A percentile compares a stretch with the other conserved stretches of the same genome.
Evolutionary conservation across 37 sponge, comb jelly and placozoan genomes (phyloP).

Genomic region (Petrosia ficiformis): DNA sequence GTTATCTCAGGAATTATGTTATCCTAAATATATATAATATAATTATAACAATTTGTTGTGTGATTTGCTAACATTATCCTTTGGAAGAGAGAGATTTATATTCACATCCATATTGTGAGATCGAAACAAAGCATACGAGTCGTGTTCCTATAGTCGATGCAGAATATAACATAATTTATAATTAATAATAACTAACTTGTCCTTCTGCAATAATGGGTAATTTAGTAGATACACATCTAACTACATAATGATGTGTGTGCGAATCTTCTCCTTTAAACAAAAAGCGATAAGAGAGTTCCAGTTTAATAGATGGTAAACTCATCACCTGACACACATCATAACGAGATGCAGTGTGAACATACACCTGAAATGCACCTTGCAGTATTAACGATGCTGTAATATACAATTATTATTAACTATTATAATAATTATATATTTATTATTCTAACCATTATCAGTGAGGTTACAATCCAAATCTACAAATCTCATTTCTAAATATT

Average conservation of each 20-base stretch:
- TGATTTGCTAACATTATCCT: slow-evolving; percentile 1
- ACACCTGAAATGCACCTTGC: slow-evolving; percentile 53
- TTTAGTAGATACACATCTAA: slow-evolving; percentile 80
- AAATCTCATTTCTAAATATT: slow-evolving; percentile 66
- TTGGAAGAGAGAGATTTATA: slow-evolving; percentile 31
- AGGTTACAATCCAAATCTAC: slow-evolving; percentile 18
- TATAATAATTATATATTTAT: not conserved
- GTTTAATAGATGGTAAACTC: slow-evolving; percentile 48
- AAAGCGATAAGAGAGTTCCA: slow-evolving; percentile 54
- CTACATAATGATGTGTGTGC: slow-evolving; percentile 62
- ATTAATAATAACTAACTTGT: slow-evolving; percentile 21
- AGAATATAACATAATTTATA: not conserved
- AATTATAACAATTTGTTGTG: not conserved
- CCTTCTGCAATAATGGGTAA: slow-evolving; percentile 43
- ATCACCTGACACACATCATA: slow-evolving; percentile 84
- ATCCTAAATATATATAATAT: slow-evolving; percentile 29
- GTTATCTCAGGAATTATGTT: slow-evolving; percentile 27
- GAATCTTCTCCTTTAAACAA: slow-evolving; percentile 15
- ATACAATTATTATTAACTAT: not conserved
- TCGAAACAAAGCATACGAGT: slow-evolving; percentile 75
- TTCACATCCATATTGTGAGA: slow-evolving; percentile 73
- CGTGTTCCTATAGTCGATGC: slow-evolving; percentile 50
- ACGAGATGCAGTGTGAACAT: slow-evolving; percentile 89
- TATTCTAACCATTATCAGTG: slow-evolving; percentile 37
- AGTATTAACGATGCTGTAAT: slow-evolving; percentile 45